A percentile compares a stretch with the other conserved stretches of the same genome.
These are phyloP conservation scores for Troglohyphantes excavatus DNA, from an alignment of 2,888 invertebrate species.

Conservation along the genomic window DNA sequence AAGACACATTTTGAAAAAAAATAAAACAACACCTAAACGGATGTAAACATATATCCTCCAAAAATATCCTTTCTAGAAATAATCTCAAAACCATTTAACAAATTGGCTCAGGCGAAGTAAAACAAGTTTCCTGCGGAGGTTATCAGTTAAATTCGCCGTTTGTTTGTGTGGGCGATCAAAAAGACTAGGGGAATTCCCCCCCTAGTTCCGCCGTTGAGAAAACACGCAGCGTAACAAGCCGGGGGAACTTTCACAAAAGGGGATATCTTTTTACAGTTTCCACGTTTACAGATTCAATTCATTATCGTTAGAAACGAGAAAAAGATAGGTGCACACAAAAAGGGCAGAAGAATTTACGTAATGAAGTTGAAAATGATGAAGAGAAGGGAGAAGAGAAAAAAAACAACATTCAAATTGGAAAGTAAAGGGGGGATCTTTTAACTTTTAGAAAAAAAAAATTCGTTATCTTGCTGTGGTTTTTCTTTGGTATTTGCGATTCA, in stretches of 20 bases:
- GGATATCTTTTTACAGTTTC: conserved; percentile 53
- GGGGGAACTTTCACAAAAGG: not conserved
- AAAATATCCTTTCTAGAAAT: not conserved
- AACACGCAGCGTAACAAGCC: conserved; percentile 16
- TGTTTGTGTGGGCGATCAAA: conserved; percentile 41
- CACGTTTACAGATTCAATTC: conserved; percentile 54
- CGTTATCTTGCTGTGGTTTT: conserved; percentile 58
- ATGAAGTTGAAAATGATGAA: conserved; percentile 49
- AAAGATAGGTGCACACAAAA: conserved; percentile 29
- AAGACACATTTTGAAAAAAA: not conserved
- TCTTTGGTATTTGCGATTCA: conserved; percentile 56
- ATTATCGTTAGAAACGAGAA: conserved; percentile 24
- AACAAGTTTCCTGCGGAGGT: conserved; percentile 21
- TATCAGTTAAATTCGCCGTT: conserved; percentile 24
- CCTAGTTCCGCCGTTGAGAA: not conserved
- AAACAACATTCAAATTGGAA: conserved; percentile 24
- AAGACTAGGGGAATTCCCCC: conserved; percentile 23
- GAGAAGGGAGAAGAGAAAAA: conserved; percentile 2
- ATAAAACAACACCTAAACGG: conserved; percentile 21
- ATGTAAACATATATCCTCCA: not conserved
- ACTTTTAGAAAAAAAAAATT: conserved; percentile 39
- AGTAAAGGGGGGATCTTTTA: conserved; percentile 7
- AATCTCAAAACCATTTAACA: conserved; percentile 45
- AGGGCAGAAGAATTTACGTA: conserved; percentile 39
- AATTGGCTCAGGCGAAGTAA: conserved; percentile 27